Evolutionary conservation across 2,113 vertebrate species (phyloP).

Genomic region (Syngnathus floridae): DNA sequence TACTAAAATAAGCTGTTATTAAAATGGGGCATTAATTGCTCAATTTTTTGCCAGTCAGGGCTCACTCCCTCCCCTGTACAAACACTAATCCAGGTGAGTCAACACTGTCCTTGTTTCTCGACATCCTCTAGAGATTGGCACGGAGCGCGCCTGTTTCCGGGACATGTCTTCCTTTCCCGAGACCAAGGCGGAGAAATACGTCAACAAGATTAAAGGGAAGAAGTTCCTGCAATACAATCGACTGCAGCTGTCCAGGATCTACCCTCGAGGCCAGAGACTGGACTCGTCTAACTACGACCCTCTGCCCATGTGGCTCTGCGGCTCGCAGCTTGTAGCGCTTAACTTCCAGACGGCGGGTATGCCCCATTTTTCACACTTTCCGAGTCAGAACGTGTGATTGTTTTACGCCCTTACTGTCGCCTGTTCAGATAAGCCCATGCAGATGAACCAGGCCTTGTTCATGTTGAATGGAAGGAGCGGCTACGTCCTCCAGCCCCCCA

Average conservation of each 20-base stretch:
- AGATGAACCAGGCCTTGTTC: conserved; percentile 99
- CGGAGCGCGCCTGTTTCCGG: conserved; percentile 89
- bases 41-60: background rate
- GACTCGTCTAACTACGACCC: conserved; percentile 99
- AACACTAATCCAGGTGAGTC: background rate
- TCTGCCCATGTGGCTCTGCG: conserved; percentile 97
- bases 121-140: conserved; percentile 83
- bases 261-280: conserved; percentile 92
- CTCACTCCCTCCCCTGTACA: background rate
- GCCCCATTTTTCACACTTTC: background rate
- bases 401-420: background rate
- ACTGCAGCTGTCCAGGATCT: conserved; percentile 94
- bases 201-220: conserved; percentile 94
- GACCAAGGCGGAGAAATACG: conserved; percentile 95
- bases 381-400: background rate
- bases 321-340: conserved; percentile 94
- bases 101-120: background rate
- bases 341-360: conserved; percentile 99
- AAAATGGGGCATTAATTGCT: background rate
- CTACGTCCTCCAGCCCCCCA: conserved; percentile 85
- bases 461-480: conserved; percentile 87
- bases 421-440: conserved; percentile 92
- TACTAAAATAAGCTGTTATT: background rate
- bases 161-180: conserved; percentile 99
- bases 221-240: conserved; percentile 98